Conservation (phyloP, 2,888 invertebrate genomes). For the Xanthia icteritia region DNA sequence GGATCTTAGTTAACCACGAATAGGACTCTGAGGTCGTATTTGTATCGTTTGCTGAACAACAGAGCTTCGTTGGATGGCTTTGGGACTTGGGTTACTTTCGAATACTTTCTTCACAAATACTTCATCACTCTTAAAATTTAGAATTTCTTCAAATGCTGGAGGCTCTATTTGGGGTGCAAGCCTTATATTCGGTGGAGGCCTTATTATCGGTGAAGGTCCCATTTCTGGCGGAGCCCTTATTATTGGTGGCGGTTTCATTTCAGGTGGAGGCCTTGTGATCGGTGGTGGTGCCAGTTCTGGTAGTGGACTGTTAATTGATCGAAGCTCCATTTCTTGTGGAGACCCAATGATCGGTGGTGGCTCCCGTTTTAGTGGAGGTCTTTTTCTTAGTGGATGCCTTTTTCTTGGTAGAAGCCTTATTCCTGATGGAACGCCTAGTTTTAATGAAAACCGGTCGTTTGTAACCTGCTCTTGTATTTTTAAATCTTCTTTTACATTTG, state of each 20-base stretch:
- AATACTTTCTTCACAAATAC: background rate
- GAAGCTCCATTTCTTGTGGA: background rate
- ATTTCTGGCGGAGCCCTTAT: background rate
- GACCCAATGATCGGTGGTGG: too few relatives aligned
- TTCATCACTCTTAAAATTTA: constrained; percentile 20
- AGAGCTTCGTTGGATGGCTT: too few relatives aligned
- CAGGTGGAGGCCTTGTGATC: too few relatives aligned
- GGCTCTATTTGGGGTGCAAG: too few relatives aligned
- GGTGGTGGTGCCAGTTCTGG: background rate
- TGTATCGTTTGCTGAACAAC: background rate
- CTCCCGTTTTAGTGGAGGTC: background rate
- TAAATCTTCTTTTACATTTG: background rate
- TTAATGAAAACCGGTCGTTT: constrained; percentile 33
- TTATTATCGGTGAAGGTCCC: background rate
- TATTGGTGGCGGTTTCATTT: background rate
- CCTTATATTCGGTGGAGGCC: background rate
- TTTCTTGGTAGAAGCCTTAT: background rate
- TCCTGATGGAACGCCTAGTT: background rate
- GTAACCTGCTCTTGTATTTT: background rate
- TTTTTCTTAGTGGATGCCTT: background rate
- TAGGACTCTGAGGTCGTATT: background rate
- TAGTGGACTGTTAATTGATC: background rate
- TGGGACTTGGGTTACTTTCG: background rate
- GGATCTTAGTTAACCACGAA: background rate
- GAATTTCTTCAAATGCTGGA: background rate